Base-by-base conservation (phyloP, 2,888 invertebrate genomes). In the Salpingus planirostris region DNA sequence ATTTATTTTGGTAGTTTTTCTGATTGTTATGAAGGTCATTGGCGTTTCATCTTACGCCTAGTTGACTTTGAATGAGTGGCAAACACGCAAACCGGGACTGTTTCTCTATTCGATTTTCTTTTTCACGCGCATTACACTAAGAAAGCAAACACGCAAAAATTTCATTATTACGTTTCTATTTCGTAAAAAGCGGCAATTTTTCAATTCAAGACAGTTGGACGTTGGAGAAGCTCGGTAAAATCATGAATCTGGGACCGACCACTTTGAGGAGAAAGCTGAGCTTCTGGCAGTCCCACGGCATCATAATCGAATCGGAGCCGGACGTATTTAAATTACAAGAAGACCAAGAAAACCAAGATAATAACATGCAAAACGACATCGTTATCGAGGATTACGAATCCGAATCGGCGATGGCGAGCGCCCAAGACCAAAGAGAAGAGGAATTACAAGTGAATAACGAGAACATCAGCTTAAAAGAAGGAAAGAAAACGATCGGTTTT, bases 401-500 rank as follows among this genome's bases (percentile, higher is more conserved):
- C 1, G 93, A 93, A 64, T 91, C 91, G 59, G 91, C 86, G 0
- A 90, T 92, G 87, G 91, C 91, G 2, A 92, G 92, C 11, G 85
- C 90, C 1, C 88, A 90, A 59, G 91, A 92, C 59, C 93, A 93
- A 61, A 72, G 91, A 36, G 92, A 93, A 65, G 91, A 91, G 49
- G 93, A 95, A 60, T 68, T 93, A 34, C 92, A 92, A 72, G 80
- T 80, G 8, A 18, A 18, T 18, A 8, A 18, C 18, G 18, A 5
- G 5, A 18, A 18, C 8, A n/a, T n/a, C n/a, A n/a, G n/a, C n/a
- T n/a, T n/a, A n/a, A n/a, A n/a, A n/a, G n/a, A n/a, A n/a, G n/a
- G n/a, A n/a, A n/a, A n/a, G n/a, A n/a, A n/a, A n/a, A n/a, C n/a
- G n/a, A n/a, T n/a, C n/a, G n/a, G n/a, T n/a, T n/a, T n/a, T n/a